Evolutionary conservation across 2,113 vertebrate genomes (phyloP), one percentile per base, ranked within the genome.

Genomic region (Tetrax tetrax): DNA sequence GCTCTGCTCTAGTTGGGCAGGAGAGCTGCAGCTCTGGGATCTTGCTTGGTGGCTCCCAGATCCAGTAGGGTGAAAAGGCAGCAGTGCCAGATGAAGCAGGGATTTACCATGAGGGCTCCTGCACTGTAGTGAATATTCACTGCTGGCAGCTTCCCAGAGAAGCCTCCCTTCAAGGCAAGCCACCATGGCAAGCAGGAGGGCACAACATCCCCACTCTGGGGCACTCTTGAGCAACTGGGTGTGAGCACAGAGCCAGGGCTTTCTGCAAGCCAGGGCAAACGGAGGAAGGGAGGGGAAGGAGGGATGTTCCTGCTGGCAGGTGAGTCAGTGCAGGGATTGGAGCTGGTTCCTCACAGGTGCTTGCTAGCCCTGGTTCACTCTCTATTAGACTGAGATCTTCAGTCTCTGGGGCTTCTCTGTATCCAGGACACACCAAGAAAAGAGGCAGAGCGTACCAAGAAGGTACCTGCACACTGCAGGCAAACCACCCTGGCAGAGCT

Each of bases 171-270:
- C 48, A n/a, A 33, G 27, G 22, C 29, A 68, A 75, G 54, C 5
- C 64, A 56, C 56, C 5, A 24, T 0, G 0, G 29, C 11, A 24
- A 66, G 31, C 47, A 51, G 43, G 28, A 53, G 43, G 10, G 33
- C 25, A 23, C 24, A 77, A 2, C 57, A 10, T n/a, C 20, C 37
- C n/a, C 17, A 1, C 7, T 45, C 7, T 13, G 33, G 41, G 45
- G 10, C 51, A 13, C 35, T 35, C 5, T 0, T 38, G 19, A 3
- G 2, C 5, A 35, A 2, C 61, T 37, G 53, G 3, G 7, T 31
- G 28, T 11, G 31, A 86, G 63, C 71, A 35, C n/a, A 56, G 72
- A 71, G 53, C 33, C 2, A 0, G 53, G 59, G 29, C 16, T 23
- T 51, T 15, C 75, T 22, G 43, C 33, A 41, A 6, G 45, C 54